Evolutionary conservation across 2,888 invertebrate genomes (phyloP).

Genomic region (Cyclophora albipunctata): DNA sequence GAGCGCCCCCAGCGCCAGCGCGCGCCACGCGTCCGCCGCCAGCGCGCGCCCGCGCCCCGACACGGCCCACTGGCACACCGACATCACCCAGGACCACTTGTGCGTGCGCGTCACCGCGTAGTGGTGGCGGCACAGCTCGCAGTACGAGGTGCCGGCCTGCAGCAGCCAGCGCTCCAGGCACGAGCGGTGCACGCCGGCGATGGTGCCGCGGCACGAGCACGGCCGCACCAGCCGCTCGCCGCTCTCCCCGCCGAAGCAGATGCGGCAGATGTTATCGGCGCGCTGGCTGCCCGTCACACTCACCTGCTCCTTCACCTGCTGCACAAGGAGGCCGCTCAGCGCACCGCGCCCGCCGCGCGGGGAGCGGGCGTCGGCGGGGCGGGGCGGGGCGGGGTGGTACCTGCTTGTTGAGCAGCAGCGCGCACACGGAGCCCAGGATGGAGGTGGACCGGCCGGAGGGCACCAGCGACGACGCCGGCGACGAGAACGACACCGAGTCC

Average conservation of each 20-base stretch:
- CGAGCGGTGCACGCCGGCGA: conserved; percentile 65
- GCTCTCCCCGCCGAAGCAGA: conserved; percentile 67
- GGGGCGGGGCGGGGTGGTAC: conserved; percentile 19
- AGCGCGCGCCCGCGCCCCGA: conserved; percentile 61
- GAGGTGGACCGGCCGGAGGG: conserved; percentile 52
- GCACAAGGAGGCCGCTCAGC: too few relatives aligned
- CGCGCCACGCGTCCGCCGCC: conserved; percentile 59
- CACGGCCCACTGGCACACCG: conserved; percentile 54
- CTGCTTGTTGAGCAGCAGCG: conserved; percentile 58
- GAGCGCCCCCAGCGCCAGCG: conserved; percentile 53
- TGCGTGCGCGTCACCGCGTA: conserved; percentile 63
- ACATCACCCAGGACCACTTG: conserved; percentile 66
- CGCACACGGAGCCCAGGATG: conserved; percentile 63
- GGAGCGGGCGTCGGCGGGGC: not conserved
- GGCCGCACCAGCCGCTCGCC: conserved; percentile 65
- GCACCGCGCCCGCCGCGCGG: not conserved
- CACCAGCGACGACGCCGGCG: conserved; percentile 49
- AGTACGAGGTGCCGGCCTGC: conserved; percentile 65
- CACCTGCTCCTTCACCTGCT: conserved; percentile 53
- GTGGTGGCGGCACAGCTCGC: conserved; percentile 67
- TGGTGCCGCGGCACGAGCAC: conserved; percentile 65
- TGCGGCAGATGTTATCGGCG: conserved; percentile 63
- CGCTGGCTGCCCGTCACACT: conserved; percentile 41
- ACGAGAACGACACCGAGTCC: conserved; percentile 50
- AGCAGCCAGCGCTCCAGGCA: conserved; percentile 70